These are phyloP conservation scores for Perca flavescens DNA, from an alignment of 2,113 vertebrate species.

Conservation along the genomic window DNA sequence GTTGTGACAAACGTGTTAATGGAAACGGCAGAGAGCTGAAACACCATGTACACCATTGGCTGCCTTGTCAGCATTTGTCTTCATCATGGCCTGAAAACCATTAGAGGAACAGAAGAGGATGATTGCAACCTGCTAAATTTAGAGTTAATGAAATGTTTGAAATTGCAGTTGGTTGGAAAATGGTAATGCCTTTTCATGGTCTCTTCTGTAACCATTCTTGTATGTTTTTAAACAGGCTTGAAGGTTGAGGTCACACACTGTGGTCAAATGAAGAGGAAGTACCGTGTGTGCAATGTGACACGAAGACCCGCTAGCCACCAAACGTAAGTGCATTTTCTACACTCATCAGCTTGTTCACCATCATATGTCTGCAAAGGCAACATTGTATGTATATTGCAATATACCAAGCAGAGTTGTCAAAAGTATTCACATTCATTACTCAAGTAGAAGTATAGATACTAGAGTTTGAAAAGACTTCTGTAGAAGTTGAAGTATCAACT, in stretches of 20 bases:
- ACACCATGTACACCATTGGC: not conserved
- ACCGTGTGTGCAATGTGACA: slow-evolving; percentile 97
- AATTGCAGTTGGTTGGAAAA: not conserved
- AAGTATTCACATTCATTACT: no score
- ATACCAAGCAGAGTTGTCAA: no score
- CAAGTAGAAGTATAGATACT: no score
- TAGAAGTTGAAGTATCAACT: no score
- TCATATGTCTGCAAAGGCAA: not conserved
- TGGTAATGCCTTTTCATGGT: no score
- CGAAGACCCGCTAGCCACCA: slow-evolving; percentile 97
- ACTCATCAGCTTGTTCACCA: not conserved
- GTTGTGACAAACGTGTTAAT: not conserved
- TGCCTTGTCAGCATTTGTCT: slow-evolving; percentile 10
- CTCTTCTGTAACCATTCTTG: not conserved
- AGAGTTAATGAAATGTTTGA: not conserved
- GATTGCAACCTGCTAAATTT: not conserved
- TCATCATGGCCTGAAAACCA: not conserved
- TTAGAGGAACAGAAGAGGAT: not conserved
- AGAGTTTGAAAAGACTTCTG: no score
- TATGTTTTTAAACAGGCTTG: slow-evolving; percentile 85
- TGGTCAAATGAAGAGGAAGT: slow-evolving; percentile 99
- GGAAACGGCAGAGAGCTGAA: slow-evolving; percentile 1
- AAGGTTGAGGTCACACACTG: slow-evolving; percentile 99
- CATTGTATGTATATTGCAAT: not conserved
- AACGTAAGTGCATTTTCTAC: slow-evolving; percentile 85